Percentiles rank a stretch among this genome's conserved stretches.
These are phyloP conservation scores for Baryphthengus martii DNA, from an alignment of 2,113 vertebrate genomes.

Conservation along the genomic window DNA sequence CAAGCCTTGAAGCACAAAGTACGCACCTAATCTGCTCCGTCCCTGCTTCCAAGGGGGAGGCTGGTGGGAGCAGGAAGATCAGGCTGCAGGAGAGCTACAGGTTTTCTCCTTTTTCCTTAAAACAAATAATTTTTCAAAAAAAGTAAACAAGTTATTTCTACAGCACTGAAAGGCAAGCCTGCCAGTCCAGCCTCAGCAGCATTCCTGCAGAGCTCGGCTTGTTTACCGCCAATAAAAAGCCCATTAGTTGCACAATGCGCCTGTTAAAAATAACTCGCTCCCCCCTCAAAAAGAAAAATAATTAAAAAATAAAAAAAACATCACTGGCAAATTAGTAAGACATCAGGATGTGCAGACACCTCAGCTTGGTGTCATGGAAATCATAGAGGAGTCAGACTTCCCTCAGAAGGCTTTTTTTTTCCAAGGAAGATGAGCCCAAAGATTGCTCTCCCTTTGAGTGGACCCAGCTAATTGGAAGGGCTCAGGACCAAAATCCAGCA, in stretches of 20 bases:
- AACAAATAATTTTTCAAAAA: background rate
- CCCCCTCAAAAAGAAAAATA: too few relatives aligned
- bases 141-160: background rate
- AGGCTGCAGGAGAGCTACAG: background rate
- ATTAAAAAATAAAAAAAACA: conserved; percentile 50
- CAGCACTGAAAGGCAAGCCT: background rate
- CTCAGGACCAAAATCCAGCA: background rate
- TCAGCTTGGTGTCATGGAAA: conserved; percentile 38
- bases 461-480: background rate
- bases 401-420: conserved; percentile 1
- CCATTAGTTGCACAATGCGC: conserved; percentile 40
- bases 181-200: background rate
- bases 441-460: background rate
- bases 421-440: background rate
- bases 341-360: background rate
- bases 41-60: accelerated
- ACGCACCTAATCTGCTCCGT: background rate
- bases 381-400: conserved; percentile 28
- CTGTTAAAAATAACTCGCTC: conserved; percentile 47
- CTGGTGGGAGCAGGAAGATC: background rate
- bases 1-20: background rate
- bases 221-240: conserved; percentile 58
- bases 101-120: background rate
- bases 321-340: conserved; percentile 55
- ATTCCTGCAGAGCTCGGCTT: background rate